phyloP scores from a whole-genome alignment of 2,888 invertebrate species.

The Panzeria rudis region DNA sequence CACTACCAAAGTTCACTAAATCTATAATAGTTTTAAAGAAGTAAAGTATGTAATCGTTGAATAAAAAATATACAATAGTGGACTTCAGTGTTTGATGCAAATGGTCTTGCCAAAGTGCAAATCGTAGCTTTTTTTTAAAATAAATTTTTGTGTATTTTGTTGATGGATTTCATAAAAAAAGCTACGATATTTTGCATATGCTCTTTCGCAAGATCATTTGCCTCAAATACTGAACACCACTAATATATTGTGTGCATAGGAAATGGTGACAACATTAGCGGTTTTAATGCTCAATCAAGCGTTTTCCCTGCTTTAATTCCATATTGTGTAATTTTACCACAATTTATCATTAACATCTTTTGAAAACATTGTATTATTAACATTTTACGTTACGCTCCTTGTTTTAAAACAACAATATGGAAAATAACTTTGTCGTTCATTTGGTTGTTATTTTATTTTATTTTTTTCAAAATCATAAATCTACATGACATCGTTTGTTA shows the following conservation, averaged over 20 bases:
- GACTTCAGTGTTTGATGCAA: no score
- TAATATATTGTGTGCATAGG: slow-evolving; percentile 8
- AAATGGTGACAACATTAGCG: slow-evolving; percentile 63
- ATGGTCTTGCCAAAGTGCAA: no score
- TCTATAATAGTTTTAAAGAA: neutral
- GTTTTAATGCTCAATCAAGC: slow-evolving; percentile 60
- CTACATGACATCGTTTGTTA: slow-evolving; percentile 70
- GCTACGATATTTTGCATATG: no score
- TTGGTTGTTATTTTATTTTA: slow-evolving; percentile 10
- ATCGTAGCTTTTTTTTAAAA: no score
- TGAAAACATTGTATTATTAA: slow-evolving; percentile 47
- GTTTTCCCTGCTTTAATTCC: slow-evolving; percentile 35
- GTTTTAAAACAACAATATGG: slow-evolving; percentile 42
- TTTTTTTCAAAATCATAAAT: slow-evolving; percentile 63
- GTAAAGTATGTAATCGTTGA: no score
- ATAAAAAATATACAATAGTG: neutral
- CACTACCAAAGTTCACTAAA: slow-evolving; percentile 7
- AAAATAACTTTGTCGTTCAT: slow-evolving; percentile 39
- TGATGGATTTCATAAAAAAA: no score
- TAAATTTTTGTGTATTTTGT: no score
- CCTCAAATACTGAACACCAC: no score
- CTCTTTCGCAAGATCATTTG: no score
- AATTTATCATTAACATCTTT: slow-evolving; percentile 57
- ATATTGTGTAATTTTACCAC: slow-evolving; percentile 50
- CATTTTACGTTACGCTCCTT: slow-evolving; percentile 52